Percentiles rank a stretch among this genome's conserved stretches.
These are phyloP conservation scores for Dicentrarchus labrax DNA, from an alignment of 2,113 vertebrate genomes.

Conservation along the genomic window DNA sequence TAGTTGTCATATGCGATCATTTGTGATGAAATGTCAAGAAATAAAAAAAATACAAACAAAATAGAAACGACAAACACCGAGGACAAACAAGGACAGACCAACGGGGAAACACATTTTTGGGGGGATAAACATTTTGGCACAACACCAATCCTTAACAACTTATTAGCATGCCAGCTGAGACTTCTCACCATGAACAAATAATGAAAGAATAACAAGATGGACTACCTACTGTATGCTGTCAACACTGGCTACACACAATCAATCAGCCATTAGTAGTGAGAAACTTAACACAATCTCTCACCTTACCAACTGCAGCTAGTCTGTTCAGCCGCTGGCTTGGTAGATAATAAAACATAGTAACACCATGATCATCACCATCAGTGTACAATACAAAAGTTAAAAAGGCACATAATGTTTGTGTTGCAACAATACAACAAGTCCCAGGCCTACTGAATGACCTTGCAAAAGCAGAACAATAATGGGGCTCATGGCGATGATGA, in stretches of 20 bases:
- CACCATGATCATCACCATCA: conserved; percentile 20
- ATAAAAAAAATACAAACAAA: background rate
- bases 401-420: conserved; percentile 19
- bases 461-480: conserved; percentile 33
- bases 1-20: background rate
- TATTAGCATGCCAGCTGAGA: conserved; percentile 69
- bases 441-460: conserved; percentile 50
- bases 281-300: conserved; percentile 15
- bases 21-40: background rate
- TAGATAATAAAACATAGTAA: conserved; percentile 38
- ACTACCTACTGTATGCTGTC: conserved; percentile 72
- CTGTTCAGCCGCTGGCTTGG: conserved; percentile 4
- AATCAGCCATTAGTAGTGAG: conserved; percentile 64
- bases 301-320: conserved; percentile 9
- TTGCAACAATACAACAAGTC: conserved; percentile 17
- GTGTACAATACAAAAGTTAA: conserved; percentile 20
- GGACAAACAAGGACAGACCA: conserved; percentile 49
- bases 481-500: conserved; percentile 21
- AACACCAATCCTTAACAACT: conserved; percentile 49
- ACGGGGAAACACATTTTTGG: conserved; percentile 18
- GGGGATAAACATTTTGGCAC: conserved; percentile 37
- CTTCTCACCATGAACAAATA: conserved; percentile 58
- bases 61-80: conserved; percentile 20
- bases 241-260: conserved; percentile 65
- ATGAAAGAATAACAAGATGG: conserved; percentile 72